Evolutionary conservation across 1,140 invertebrate species (phyloP), one percentile per base, ranked within the genome.

Genomic region (Drosophila nasuta): DNA sequence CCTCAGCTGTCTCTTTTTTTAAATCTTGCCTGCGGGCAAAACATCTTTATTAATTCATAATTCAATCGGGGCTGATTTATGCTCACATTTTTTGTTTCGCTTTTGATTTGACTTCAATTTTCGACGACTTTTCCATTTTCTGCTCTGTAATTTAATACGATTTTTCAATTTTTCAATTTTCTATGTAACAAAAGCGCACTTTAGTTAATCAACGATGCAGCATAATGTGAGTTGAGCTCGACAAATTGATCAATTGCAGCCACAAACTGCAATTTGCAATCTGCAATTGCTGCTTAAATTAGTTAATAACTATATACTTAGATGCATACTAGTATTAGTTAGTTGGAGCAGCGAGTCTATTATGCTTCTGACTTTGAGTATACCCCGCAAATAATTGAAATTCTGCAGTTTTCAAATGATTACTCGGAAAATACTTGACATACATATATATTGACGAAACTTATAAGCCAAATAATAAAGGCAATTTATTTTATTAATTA

Each of bases 21-120:
- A 90, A 90, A 91, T 91, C 87, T 90, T 45, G 82, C 87, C 87
- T 91, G 87, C 87, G 87, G 87, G 87, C 87, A 82, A 74, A 73
- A 91, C 77, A 90, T 91, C 79, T 90, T 87, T 90, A 90, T 90
- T 90, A 90, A 90, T 90, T 90, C 87, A 90, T 90, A 90, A 90
- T 87, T 91, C 79, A 90, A 90, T 91, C 76, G 75, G 74, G 67
- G 79, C 64, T 52, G 45, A 35, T 20, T 20, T 66, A 38, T 48
- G 59, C 76, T 70, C 65, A 52, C 62, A 68, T 71, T 64, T 64
- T 64, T 64, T 38, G 35, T 38, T 38, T 38, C 35, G 35, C 35
- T 72, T 77, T 66, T 69, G 83, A 83, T 85, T 89, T 79, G 73
- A 89, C 81, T 89, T 89, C 78, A 85, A 85, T 83, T 89, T 81